Evolutionary conservation across 2,888 invertebrate species (phyloP).

Genomic region (Sepioteuthis lessoniana): DNA sequence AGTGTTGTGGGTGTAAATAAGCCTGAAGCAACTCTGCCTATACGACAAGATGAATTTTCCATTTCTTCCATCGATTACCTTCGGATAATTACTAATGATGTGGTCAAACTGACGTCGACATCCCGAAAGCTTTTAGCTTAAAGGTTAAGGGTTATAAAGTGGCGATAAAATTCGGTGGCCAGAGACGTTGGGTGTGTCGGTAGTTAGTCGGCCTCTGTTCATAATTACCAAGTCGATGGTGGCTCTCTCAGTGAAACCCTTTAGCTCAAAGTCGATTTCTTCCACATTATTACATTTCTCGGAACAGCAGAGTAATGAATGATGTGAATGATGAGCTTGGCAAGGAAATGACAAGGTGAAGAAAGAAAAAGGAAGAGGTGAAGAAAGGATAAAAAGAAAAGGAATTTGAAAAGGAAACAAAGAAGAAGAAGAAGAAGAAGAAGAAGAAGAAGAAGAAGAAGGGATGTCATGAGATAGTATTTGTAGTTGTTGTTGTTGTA

Average conservation of each 20-base stretch:
- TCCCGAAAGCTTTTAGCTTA: conserved; percentile 1
- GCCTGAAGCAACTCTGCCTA: neutral
- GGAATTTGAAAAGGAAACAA: neutral
- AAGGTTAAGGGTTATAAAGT: conserved; percentile 9
- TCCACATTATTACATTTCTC: neutral
- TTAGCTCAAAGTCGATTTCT: neutral
- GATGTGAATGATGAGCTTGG: neutral
- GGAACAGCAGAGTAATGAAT: neutral
- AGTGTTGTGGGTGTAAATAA: neutral
- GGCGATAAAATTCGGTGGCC: conserved; percentile 1
- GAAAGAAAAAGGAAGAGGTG: neutral
- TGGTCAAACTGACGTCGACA: neutral
- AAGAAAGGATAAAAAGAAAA: neutral
- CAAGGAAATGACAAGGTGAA: neutral
- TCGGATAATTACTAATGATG: neutral
- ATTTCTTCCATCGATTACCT: neutral
- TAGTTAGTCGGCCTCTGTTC: neutral
- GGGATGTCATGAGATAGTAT: too few relatives aligned
- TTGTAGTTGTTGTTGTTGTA: too few relatives aligned
- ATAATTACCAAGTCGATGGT: neutral
- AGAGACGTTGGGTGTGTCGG: neutral
- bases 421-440: neutral
- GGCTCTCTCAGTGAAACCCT: neutral
- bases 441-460: neutral
- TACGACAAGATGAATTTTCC: neutral